Base-by-base conservation (phyloP, 2,888 invertebrate genomes). In the Trichogramma evanescens region DNA sequence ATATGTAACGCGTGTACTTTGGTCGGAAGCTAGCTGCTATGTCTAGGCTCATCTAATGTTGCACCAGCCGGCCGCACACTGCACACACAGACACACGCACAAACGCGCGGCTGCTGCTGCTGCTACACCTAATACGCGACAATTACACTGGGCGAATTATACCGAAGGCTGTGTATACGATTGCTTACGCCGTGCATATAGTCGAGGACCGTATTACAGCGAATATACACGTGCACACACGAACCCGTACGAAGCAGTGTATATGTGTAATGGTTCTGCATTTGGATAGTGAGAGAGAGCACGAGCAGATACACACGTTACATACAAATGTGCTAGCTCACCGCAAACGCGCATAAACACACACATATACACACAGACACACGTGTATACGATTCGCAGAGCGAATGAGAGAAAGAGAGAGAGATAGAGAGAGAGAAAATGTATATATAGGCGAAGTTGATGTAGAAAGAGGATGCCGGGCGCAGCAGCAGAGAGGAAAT, bases 61-160 rank as follows among this genome's bases (percentile, higher is more conserved):
- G 13, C 13, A 13, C 13, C 13, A 13, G 13, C 13, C 13, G 13
- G 13, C 13, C 13, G 13, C 13, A 13, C 13, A 13, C 13, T 13
- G 13, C n/a, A n/a, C 13, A 13, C 13, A 13, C 13, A 13, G 13
- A 13, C 13, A 13, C 13, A 13, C 13, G 13, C 13, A 13, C 13
- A 13, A 13, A 13, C 13, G 13, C 13, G n/a, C n/a, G n/a, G n/a
- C n/a, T n/a, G 13, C 13, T 13, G 13, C 13, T 13, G 13, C 13
- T 13, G 13, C 13, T 13, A 13, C 55, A 45, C 55, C 63, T 60
- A 63, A 63, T 60, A 58, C 63, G 63, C 59, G 55, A 60, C 59
- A 63, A 63, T 63, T 63, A 60, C 58, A 38, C 49, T 8, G 45
- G 42, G 13, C 55, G 54, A 63, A 48, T 59, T 59, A 59, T 59